Percentiles rank a stretch among this genome's conserved stretches.
These are phyloP conservation scores for Thymelicus sylvestris DNA, from an alignment of 2,888 invertebrate species.

Conservation along the genomic window DNA sequence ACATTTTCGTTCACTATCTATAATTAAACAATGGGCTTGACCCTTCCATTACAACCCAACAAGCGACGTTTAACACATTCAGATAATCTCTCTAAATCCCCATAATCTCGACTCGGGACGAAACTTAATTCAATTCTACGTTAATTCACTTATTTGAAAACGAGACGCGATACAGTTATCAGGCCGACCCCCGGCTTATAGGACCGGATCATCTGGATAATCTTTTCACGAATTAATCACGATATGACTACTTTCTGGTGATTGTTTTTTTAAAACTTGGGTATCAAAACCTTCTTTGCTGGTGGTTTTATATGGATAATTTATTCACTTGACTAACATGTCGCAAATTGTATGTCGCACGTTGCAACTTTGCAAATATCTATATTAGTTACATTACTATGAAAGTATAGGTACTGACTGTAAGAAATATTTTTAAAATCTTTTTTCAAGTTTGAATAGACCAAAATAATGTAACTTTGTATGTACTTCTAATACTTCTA, in stretches of 20 bases:
- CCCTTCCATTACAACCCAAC: slow-evolving; percentile 71
- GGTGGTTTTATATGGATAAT: not conserved
- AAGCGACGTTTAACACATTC: slow-evolving; percentile 77
- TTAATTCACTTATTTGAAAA: slow-evolving; percentile 81
- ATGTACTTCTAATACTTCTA: too few relatives aligned
- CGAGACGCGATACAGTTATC: slow-evolving; percentile 65
- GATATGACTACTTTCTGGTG: slow-evolving; percentile 33
- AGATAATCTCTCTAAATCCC: slow-evolving; percentile 80
- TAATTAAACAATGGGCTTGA: slow-evolving; percentile 75
- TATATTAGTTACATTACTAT: too few relatives aligned
- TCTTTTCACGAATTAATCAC: slow-evolving; percentile 71
- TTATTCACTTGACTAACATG: too few relatives aligned
- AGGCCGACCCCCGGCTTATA: slow-evolving; percentile 55
- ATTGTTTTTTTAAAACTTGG: slow-evolving; percentile 31
- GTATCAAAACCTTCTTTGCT: not conserved
- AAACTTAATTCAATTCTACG: slow-evolving; percentile 79
- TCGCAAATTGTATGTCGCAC: too few relatives aligned
- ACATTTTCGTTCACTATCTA: slow-evolving; percentile 45
- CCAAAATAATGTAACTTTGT: too few relatives aligned
- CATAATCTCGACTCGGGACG: slow-evolving; percentile 75
- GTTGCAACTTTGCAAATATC: too few relatives aligned
- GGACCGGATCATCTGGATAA: slow-evolving; percentile 64
- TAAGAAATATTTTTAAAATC: too few relatives aligned
- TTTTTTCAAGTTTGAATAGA: too few relatives aligned
- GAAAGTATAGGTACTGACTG: too few relatives aligned